Evolutionary conservation across 2,113 vertebrate genomes (phyloP).

Genomic region (Seriola aureovittata): DNA sequence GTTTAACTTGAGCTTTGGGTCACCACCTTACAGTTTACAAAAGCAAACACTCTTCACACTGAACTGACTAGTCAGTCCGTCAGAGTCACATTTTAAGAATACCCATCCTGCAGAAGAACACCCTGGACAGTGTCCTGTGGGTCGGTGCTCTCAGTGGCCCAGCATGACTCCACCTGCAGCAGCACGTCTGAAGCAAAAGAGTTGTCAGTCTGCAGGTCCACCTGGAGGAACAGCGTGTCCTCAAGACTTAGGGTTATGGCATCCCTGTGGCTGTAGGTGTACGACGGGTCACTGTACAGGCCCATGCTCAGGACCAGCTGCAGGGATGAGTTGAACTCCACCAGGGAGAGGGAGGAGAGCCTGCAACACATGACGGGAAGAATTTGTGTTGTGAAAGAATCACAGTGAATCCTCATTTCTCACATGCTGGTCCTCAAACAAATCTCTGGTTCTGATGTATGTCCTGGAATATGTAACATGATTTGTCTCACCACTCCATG

Average conservation of each 20-base stretch:
- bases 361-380: conserved; percentile 39
- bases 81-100: not conserved
- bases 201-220: conserved; percentile 66
- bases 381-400: no score
- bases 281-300: conserved; percentile 63
- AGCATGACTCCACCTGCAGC: conserved; percentile 78
- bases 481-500: conserved; percentile 68
- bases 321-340: conserved; percentile 70
- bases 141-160: conserved; percentile 75
- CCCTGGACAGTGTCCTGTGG: conserved; percentile 53
- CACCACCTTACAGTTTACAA: not conserved
- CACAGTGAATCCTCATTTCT: no score
- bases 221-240: conserved; percentile 76
- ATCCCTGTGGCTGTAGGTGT: conserved; percentile 15
- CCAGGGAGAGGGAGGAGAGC: conserved; percentile 58
- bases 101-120: conserved; percentile 76
- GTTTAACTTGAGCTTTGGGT: not conserved
- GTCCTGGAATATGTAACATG: no score
- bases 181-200: conserved; percentile 66
- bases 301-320: conserved; percentile 72
- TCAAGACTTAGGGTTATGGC: conserved; percentile 9
- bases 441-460: not conserved
- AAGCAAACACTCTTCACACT: no score
- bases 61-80: not conserved
- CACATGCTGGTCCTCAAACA: no score